phyloP scores from a whole-genome alignment of 2,113 vertebrate genomes.

The Leptodactylus fuscus region DNA sequence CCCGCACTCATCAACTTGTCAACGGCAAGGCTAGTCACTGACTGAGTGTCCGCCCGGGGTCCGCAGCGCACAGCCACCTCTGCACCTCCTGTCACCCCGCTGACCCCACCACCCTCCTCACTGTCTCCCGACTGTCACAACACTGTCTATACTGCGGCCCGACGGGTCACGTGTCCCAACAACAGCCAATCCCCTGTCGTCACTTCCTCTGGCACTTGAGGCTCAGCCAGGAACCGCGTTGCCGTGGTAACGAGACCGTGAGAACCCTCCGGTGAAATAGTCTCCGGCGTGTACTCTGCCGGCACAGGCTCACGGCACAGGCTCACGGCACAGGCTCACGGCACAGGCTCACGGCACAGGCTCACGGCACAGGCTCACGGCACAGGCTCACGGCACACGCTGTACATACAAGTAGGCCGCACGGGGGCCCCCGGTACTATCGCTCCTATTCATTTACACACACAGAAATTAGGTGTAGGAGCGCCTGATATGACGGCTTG shows the following conservation, averaged over 20 bases:
- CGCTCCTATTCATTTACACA: not conserved
- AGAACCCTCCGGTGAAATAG: not conserved
- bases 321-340: too few species aligned
- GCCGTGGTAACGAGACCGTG: constrained; percentile 71
- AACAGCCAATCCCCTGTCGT: constrained; percentile 66
- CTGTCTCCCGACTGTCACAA: constrained; percentile 79
- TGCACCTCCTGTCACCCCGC: constrained; percentile 12
- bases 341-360: too few species aligned
- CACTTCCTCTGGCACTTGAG: constrained; percentile 67
- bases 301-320: too few species aligned
- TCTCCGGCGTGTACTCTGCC: too few species aligned
- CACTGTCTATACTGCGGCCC: constrained; percentile 71
- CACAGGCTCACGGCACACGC: too few species aligned
- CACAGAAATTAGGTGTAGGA: too few species aligned
- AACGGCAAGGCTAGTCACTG: not conserved
- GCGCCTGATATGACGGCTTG: not conserved
- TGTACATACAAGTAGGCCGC: too few species aligned
- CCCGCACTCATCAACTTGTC: constrained; percentile 24
- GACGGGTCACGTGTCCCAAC: constrained; percentile 76
- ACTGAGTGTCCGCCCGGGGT: not conserved
- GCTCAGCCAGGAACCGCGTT: constrained; percentile 68
- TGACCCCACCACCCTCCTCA: constrained; percentile 64
- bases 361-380: too few species aligned
- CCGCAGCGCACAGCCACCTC: not conserved
- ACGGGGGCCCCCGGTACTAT: not conserved